Conservation (phyloP, 2,888 invertebrate species). For the Cecidostiba fungosa region DNA sequence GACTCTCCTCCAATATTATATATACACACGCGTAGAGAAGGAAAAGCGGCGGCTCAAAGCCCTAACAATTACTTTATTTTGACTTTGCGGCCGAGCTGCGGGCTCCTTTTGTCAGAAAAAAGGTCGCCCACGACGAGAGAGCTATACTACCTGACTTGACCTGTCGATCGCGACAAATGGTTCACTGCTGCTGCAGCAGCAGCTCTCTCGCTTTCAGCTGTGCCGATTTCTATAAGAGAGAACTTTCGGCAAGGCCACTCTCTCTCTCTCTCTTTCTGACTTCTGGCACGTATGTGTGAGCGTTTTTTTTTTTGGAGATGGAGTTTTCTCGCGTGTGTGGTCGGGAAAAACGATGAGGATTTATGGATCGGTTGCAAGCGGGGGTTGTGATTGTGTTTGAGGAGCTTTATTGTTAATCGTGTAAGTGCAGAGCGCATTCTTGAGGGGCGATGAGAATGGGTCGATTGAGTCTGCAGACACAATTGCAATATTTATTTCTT, state of each 20-base stretch:
- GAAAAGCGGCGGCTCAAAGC: constrained; percentile 36
- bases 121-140: constrained; percentile 66
- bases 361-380: constrained; percentile 24
- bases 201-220: constrained; percentile 65
- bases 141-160: constrained; percentile 69
- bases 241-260: constrained; percentile 61
- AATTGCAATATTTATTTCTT: constrained; percentile 1
- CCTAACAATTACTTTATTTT: constrained; percentile 77
- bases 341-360: constrained; percentile 23
- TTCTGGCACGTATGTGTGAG: background rate
- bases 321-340: constrained; percentile 33
- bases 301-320: background rate
- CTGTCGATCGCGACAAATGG: constrained; percentile 74
- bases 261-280: constrained; percentile 42
- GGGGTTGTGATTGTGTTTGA: background rate
- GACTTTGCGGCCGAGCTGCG: constrained; percentile 72
- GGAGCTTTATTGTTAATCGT: background rate
- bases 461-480: background rate
- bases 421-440: background rate
- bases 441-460: background rate
- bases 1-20: background rate
- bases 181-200: constrained; percentile 63
- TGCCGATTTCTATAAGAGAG: constrained; percentile 76
- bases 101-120: constrained; percentile 62
- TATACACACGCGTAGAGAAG: background rate